phyloP scores from a whole-genome alignment of 2,797 vertebrate species.

The Chelon labrosus region DNA sequence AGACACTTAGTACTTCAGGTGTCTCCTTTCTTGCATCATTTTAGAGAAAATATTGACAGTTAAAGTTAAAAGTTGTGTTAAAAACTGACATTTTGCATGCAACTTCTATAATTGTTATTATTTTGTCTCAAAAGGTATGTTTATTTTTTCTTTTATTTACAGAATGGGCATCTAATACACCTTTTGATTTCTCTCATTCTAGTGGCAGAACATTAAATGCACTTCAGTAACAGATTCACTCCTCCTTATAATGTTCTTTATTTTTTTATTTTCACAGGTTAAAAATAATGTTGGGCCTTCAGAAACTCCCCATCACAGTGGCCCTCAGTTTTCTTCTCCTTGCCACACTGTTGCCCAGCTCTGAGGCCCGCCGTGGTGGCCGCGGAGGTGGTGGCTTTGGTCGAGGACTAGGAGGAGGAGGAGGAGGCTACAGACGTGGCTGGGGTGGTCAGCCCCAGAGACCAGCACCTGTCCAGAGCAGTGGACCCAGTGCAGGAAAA shows the following conservation, averaged over 20 bases:
- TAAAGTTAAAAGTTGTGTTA: not conserved
- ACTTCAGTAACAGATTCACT: not conserved
- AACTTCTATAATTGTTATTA: not conserved
- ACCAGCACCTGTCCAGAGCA: conserved; percentile 61
- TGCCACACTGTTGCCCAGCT: conserved; percentile 63
- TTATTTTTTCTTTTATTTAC: not conserved
- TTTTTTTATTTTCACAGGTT: conserved; percentile 57
- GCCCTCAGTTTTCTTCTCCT: conserved; percentile 76
- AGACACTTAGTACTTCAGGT: not conserved
- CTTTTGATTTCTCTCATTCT: not conserved
- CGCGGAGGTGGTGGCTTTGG: conserved; percentile 63
- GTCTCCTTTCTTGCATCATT: too few relatives aligned
- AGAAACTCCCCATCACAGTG: conserved; percentile 38
- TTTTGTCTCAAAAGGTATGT: too few relatives aligned
- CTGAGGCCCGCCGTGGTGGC: conserved; percentile 76
- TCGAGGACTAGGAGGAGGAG: conserved; percentile 51
- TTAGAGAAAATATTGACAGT: not conserved
- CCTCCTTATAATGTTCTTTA: not conserved
- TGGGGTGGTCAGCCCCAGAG: conserved; percentile 61
- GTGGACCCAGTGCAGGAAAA: conserved; percentile 80
- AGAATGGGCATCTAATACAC: not conserved
- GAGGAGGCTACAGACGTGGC: conserved; percentile 60
- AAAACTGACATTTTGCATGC: not conserved
- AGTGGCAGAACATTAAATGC: not conserved
- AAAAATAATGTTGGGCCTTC: conserved; percentile 44